Evolutionary conservation across 2,888 invertebrate genomes (phyloP).

Genomic region (Eulithis testata): DNA sequence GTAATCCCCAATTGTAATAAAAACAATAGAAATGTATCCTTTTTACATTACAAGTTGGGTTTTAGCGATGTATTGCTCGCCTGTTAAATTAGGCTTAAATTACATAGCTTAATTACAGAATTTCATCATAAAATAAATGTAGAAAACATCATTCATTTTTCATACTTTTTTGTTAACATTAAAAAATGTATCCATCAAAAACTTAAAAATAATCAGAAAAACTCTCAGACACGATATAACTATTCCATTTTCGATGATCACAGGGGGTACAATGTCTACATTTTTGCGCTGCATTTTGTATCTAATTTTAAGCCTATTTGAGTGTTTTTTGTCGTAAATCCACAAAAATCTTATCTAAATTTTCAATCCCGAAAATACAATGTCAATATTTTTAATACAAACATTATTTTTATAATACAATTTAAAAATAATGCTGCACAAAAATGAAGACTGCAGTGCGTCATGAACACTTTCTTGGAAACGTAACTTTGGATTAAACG

Average conservation of each 20-base stretch:
- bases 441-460: constrained; percentile 54
- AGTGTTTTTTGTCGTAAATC: constrained; percentile 49
- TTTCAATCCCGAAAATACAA: constrained; percentile 70
- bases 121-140: constrained; percentile 74
- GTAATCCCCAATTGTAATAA: constrained; percentile 51
- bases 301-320: constrained; percentile 53
- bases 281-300: constrained; percentile 54
- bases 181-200: constrained; percentile 74
- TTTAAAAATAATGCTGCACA: constrained; percentile 51
- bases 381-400: constrained; percentile 54
- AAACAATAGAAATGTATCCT: constrained; percentile 42
- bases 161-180: constrained; percentile 62
- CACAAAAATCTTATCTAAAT: constrained; percentile 58
- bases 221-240: constrained; percentile 73
- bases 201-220: constrained; percentile 76
- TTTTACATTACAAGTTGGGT: constrained; percentile 42
- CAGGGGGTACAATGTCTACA: constrained; percentile 63
- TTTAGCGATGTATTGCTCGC: constrained; percentile 46
- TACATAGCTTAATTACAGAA: constrained; percentile 82
- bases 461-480: constrained; percentile 83
- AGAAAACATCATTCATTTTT: constrained; percentile 70
- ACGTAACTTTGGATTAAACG: constrained; percentile 80
- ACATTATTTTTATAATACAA: constrained; percentile 48
- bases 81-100: constrained; percentile 72
- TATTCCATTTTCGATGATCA: constrained; percentile 81